Conservation (phyloP, 2,888 invertebrate species). For the Trichogramma evanescens region DNA sequence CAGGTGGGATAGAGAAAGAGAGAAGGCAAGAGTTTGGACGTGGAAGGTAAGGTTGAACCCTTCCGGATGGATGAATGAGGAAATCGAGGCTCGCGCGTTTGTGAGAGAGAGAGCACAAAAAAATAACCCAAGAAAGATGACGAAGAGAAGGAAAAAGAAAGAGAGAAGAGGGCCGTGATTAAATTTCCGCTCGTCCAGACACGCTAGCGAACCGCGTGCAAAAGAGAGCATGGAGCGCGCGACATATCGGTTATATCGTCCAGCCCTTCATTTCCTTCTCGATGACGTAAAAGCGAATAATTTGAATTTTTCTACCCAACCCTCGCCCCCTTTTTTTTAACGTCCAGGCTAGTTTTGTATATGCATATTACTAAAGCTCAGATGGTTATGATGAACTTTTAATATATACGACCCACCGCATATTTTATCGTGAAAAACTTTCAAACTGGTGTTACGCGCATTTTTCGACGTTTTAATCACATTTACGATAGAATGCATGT, state of each 20-base stretch:
- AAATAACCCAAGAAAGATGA: not conserved
- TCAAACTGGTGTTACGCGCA: too few relatives aligned
- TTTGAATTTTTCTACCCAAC: not conserved
- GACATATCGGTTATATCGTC: not conserved
- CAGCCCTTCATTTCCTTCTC: not conserved
- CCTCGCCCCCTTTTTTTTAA: too few relatives aligned
- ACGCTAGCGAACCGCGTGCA: conserved; percentile 1
- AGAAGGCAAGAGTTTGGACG: not conserved
- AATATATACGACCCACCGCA: too few relatives aligned
- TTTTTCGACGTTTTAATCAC: too few relatives aligned
- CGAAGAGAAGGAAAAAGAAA: conserved; percentile 2
- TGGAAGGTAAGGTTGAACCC: not conserved
- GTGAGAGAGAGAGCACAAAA: not conserved
- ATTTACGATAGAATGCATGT: too few relatives aligned
- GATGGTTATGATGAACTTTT: too few relatives aligned
- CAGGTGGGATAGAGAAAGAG: not conserved
- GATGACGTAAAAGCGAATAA: conserved; percentile 5
- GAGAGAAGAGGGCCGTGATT: conserved; percentile 24
- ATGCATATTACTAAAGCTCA: too few relatives aligned
- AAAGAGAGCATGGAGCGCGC: conserved; percentile 3
- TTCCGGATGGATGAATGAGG: conserved; percentile 11
- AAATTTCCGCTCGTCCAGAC: conserved; percentile 27
- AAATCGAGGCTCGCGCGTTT: conserved; percentile 16
- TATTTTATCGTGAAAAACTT: too few relatives aligned
- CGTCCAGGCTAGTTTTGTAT: too few relatives aligned